A percentile compares a stretch with the other conserved stretches of the same genome.
These are phyloP conservation scores for Gracilinanus agilis DNA, from an alignment of 2,113 vertebrate species.

Conservation along the genomic window DNA sequence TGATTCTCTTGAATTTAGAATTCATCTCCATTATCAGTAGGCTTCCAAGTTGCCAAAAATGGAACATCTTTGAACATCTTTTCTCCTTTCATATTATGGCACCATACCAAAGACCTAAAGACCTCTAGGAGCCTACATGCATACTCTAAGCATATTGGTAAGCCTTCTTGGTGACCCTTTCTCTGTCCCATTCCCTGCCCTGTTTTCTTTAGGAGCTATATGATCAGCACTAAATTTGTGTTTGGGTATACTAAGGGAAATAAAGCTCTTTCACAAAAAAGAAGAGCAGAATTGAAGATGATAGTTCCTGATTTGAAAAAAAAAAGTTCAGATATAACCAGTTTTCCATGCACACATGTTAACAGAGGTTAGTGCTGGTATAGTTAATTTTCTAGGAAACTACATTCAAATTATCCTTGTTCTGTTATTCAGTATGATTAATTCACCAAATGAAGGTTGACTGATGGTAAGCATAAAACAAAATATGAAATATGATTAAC, in stretches of 20 bases:
- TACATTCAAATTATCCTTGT: not conserved
- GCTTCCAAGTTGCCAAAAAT: not conserved
- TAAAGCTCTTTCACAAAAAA: too few species aligned
- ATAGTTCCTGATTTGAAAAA: too few species aligned
- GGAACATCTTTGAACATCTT: not conserved
- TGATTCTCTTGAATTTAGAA: not conserved
- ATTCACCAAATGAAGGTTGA: not conserved
- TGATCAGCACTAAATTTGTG: too few species aligned
- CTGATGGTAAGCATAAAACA: not conserved
- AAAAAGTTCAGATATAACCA: too few species aligned
- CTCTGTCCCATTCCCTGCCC: not conserved
- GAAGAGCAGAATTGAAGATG: too few species aligned
- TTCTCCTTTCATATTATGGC: fast-evolving
- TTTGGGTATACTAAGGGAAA: not conserved
- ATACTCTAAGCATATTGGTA: fast-evolving
- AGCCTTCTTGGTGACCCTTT: not conserved
- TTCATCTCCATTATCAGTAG: not conserved
- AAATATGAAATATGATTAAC: not conserved
- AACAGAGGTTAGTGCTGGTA: too few species aligned
- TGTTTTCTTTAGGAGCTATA: not conserved
- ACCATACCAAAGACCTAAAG: too few species aligned
- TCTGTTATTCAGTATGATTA: not conserved
- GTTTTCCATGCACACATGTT: too few species aligned
- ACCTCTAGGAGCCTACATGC: not conserved
- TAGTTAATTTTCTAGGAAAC: not conserved